A percentile compares a stretch with the other conserved stretches of the same genome.
These are phyloP conservation scores for Eulithis prunata DNA, from an alignment of 2,888 invertebrate genomes.

Conservation along the genomic window DNA sequence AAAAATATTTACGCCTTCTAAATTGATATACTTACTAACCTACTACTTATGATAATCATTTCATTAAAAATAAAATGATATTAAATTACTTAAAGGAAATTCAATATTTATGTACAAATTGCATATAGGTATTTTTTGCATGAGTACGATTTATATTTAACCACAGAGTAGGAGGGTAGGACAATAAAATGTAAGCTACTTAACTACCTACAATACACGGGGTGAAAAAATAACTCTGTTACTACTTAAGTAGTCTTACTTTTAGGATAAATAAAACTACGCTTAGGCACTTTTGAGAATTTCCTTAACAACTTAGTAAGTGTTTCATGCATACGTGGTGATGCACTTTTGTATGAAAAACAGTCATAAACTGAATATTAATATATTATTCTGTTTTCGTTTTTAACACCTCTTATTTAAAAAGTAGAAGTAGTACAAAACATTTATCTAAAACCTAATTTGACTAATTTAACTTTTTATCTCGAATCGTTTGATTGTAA, in stretches of 20 bases:
- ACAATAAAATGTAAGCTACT: background rate
- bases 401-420: background rate
- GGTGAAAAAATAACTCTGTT: background rate
- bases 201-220: conserved; percentile 1
- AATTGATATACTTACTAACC: conserved; percentile 5
- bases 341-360: background rate
- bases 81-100: conserved; percentile 23
- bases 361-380: background rate
- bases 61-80: conserved; percentile 26
- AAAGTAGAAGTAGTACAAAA: background rate
- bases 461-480: background rate
- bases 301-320: too few species aligned
- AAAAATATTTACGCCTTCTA: conserved; percentile 51
- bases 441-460: background rate
- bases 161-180: conserved; percentile 1
- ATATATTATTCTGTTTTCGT: background rate
- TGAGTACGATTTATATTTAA: conserved; percentile 2
- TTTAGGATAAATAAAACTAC: too few species aligned
- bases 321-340: background rate
- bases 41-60: conserved; percentile 15
- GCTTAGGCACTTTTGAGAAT: too few species aligned
- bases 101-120: conserved; percentile 6
- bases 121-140: background rate
- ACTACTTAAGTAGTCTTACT: background rate
- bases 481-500: background rate